These are phyloP conservation scores for Listronotus bonariensis DNA, from an alignment of 1,140 invertebrate species.

Conservation along the genomic window DNA sequence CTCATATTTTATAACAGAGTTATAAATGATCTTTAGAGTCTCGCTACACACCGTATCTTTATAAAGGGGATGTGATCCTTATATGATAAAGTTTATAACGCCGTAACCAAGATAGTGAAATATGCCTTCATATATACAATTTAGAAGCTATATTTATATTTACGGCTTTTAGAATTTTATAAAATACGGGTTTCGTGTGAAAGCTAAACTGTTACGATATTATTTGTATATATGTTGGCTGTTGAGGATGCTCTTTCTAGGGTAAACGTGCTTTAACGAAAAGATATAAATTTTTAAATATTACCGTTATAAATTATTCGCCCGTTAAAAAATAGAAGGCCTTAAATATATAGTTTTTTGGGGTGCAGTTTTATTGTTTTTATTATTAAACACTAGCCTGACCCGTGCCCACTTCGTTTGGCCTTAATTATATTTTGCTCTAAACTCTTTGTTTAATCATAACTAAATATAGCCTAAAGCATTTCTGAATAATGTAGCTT, in stretches of 20 bases:
- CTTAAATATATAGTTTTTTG: too few relatives aligned
- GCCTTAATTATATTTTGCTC: too few relatives aligned
- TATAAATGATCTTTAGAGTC: conserved; percentile 11
- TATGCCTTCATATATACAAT: conserved; percentile 9
- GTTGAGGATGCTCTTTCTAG: neutral
- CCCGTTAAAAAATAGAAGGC: too few relatives aligned
- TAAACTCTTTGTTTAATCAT: too few relatives aligned
- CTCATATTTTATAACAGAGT: neutral
- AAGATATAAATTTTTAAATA: too few relatives aligned
- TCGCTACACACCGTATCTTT: conserved; percentile 9
- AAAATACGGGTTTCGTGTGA: neutral
- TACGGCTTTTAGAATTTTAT: neutral
- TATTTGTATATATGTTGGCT: neutral
- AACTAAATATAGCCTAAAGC: too few relatives aligned
- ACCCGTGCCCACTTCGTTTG: too few relatives aligned
- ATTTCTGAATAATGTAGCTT: too few relatives aligned
- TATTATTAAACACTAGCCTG: too few relatives aligned
- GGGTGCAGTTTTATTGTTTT: too few relatives aligned
- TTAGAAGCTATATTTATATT: conserved; percentile 15
- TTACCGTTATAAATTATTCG: too few relatives aligned
- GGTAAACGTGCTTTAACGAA: neutral
- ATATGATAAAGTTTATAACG: conserved; percentile 12
- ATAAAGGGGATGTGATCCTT: conserved; percentile 12
- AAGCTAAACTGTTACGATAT: too few relatives aligned
- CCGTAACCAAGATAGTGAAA: conserved; percentile 5